phyloP scores from a whole-genome alignment of 2,113 vertebrate species.

The Colistium nudipinnis region DNA sequence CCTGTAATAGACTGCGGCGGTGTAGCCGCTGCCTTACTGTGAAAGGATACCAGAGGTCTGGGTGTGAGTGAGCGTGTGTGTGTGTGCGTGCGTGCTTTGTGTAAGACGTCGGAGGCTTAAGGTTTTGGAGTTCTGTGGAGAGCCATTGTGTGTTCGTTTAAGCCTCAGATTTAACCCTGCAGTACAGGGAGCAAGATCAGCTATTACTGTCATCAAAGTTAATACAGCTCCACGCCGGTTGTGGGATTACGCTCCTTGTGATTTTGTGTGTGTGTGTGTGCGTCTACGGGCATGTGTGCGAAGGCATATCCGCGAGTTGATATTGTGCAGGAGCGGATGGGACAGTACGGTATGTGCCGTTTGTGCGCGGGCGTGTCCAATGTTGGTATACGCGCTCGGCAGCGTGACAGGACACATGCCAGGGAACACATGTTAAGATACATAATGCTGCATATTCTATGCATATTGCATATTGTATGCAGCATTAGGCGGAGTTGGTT shows the following conservation, averaged over 20 bases:
- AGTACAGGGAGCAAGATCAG: conserved; percentile 53
- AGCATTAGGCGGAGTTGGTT: not conserved
- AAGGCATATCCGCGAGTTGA: conserved; percentile 14
- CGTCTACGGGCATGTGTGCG: not conserved
- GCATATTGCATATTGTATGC: not conserved
- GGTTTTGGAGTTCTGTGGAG: conserved; percentile 50
- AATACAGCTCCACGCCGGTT: conserved; percentile 54
- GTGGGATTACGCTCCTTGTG: conserved; percentile 39
- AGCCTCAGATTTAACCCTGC: conserved; percentile 60
- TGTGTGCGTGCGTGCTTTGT: conserved; percentile 21
- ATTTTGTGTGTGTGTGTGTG: conserved; percentile 1
- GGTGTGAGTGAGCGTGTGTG: conserved; percentile 18
- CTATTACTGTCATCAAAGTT: conserved; percentile 66
- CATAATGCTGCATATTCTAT: not conserved
- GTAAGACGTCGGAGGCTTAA: conserved; percentile 40
- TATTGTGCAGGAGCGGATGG: conserved; percentile 9
- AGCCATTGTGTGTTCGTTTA: conserved; percentile 55
- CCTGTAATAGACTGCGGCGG: conserved; percentile 64
- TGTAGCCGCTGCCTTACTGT: conserved; percentile 12
- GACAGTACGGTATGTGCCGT: conserved; percentile 9
- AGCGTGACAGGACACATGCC: not conserved
- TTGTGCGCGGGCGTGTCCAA: not conserved
- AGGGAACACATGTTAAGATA: not conserved
- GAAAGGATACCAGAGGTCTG: conserved; percentile 14
- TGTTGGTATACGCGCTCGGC: not conserved